Base-by-base conservation (phyloP, 2,113 vertebrate genomes). In the Dendropsophus ebraccatus region DNA sequence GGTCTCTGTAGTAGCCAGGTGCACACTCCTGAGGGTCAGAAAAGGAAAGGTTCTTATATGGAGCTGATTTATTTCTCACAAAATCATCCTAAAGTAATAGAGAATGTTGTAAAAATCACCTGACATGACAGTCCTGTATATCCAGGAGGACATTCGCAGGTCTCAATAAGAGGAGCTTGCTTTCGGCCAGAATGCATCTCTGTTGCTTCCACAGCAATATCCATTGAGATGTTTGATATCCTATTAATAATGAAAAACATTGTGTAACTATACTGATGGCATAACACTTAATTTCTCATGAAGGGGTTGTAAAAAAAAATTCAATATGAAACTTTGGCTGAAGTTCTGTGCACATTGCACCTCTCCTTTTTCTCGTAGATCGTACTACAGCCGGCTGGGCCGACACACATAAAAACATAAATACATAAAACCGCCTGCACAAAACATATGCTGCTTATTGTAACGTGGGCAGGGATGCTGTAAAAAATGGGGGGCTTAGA, bases 91-190 rank as follows among this genome's bases (percentile, higher is more conserved):
- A 23, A 32, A 79, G 60, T 70, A 12, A 67, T 65, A 5, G 41
- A 62, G 5, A 19, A 21, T 58, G 52, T 41, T n/a, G 5, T 41
- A 73, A 19, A 87, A 47, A 19, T 52, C 93, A 99, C 97, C 98
- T 99, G 97, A 87, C 98, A 99, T 1, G 98, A 99, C 77, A 96
- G 90, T 74, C 98, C 98, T 0, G 91, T 84, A 6, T 97, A 95
- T 65, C 97, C 97, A 28, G 83, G 69, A n/a, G 97, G 97, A 88
- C 98, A 99, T 60, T 89, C 28, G 21, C 98, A 99, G 0, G 92
- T 93, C 91, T 99, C 98, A 2, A 99, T 89, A 35, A 94, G 89
- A 52, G 76, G 90, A 16, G 96, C 96, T 21, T 16, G 30, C 74
- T 90, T 85, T 52, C 82, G 84, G 0, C 72, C 89, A 0, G 87